A percentile compares a stretch with the other conserved stretches of the same genome.
phyloP scores from a whole-genome alignment of 2,113 vertebrate genomes.

The Crotalus horridus region DNA sequence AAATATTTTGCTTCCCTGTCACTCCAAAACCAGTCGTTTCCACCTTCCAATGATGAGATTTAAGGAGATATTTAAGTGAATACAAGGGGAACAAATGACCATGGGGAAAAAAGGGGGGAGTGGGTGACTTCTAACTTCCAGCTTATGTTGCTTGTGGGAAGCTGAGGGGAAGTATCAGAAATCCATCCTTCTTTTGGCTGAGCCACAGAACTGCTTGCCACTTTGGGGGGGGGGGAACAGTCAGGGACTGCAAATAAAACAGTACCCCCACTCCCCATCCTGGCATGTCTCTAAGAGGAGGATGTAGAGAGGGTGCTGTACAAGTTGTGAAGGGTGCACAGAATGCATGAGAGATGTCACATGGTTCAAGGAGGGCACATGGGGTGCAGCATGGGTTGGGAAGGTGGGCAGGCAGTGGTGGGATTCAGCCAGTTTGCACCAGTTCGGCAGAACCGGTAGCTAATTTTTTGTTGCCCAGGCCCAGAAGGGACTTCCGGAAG shows the following conservation, averaged over 20 bases:
- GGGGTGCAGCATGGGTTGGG: background rate
- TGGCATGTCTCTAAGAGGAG: background rate
- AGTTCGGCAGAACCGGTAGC: too few relatives aligned
- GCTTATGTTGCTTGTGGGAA: background rate
- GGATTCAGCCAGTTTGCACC: too few relatives aligned
- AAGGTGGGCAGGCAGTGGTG: background rate
- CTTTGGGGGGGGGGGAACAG: background rate
- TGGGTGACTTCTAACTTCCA: background rate
- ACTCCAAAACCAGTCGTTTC: background rate
- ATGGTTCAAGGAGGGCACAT: background rate
- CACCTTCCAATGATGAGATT: background rate
- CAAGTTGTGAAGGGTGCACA: background rate
- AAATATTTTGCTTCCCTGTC: background rate
- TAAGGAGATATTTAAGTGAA: background rate
- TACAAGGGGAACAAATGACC: background rate
- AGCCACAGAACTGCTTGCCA: background rate
- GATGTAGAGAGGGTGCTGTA: background rate
- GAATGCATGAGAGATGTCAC: background rate
- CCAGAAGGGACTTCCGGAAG: too few relatives aligned
- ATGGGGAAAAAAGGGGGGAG: too few relatives aligned
- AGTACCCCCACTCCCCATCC: background rate
- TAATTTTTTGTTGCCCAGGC: too few relatives aligned
- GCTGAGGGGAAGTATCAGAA: background rate
- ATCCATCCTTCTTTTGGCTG: background rate
- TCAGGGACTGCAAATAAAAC: background rate